These are phyloP conservation scores for Neopelma chrysocephalum DNA, from an alignment of 2,797 vertebrate genomes.

Conservation along the genomic window DNA sequence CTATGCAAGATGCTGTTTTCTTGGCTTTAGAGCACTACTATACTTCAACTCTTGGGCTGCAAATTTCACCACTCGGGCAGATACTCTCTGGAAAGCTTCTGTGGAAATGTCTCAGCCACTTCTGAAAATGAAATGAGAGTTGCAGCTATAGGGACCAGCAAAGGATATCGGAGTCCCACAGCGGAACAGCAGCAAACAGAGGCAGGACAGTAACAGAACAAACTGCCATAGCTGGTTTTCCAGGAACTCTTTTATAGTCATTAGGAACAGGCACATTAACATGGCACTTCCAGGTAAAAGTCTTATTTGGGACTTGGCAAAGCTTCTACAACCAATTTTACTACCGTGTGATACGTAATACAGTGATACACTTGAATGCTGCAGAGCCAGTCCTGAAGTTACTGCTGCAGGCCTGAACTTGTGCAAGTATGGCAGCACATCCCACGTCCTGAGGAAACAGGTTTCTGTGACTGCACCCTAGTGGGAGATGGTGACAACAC, in stretches of 20 bases:
- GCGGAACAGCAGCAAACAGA: background rate
- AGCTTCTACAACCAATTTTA: background rate
- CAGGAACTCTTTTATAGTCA: background rate
- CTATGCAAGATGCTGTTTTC: background rate
- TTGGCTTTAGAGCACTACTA: background rate
- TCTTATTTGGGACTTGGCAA: background rate
- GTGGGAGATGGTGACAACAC: background rate
- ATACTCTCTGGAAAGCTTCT: background rate
- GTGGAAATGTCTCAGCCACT: background rate
- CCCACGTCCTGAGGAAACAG: fast-evolving
- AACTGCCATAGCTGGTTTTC: background rate
- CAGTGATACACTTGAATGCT: background rate
- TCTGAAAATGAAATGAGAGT: background rate
- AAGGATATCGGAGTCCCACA: background rate
- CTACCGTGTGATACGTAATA: background rate
- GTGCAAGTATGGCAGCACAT: background rate
- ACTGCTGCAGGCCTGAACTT: background rate
- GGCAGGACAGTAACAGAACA: background rate
- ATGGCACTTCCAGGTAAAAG: background rate
- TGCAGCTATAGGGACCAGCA: background rate
- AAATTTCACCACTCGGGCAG: background rate
- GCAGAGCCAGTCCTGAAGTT: background rate
- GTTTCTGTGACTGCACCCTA: background rate
- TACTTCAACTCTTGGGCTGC: background rate
- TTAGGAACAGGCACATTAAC: background rate